Evolutionary conservation across 1,140 invertebrate genomes (phyloP), one percentile per base, ranked within the genome.

Genomic region (Coelopa frigida): DNA sequence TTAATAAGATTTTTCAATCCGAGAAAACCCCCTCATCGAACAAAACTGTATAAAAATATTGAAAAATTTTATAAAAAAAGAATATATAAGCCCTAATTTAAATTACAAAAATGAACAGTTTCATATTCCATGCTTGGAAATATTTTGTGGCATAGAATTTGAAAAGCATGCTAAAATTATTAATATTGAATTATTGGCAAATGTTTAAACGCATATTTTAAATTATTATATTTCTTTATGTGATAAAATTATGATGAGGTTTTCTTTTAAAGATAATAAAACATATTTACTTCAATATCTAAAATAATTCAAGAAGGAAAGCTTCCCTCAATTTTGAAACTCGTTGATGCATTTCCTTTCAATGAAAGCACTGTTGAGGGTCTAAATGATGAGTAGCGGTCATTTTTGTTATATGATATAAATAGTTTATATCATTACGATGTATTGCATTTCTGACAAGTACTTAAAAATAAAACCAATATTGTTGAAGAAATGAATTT

Each of bases 111-210:
- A 38, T 14, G n/a, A 12, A 11, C 12, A 38, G 12, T 21, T 38
- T 17, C 36, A 5, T 12, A 4, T 38, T 5, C 4, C n/a, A 5
- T 4, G 12, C 22, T 11, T 15, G 3, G 4, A 5, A 38, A 38
- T 38, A 18, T 38, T 5, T 38, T 38, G 36, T 38, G 36, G 36
- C 4, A 38, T 38, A 5, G 36, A 38, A 38, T 38, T 38, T 38
- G 36, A 38, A 21, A 38, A 38, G 22, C 12, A 18, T 14, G 36
- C 17, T 18, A 38, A 18, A 21, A 21, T 18, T 5, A 21, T 38
- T 14, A 12, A 15, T 12, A 21, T 7, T n/a, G 35, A 36, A 36
- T n/a, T 10, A n/a, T 10, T 36, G 7, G 7, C 18, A n/a, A 6
- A 8, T 10, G 18, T 36, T 10, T n/a, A 38, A 38, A 15, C 17